Base-by-base conservation (phyloP, 1,140 invertebrate genomes). In the Macrotrachela quadricornifera region DNA sequence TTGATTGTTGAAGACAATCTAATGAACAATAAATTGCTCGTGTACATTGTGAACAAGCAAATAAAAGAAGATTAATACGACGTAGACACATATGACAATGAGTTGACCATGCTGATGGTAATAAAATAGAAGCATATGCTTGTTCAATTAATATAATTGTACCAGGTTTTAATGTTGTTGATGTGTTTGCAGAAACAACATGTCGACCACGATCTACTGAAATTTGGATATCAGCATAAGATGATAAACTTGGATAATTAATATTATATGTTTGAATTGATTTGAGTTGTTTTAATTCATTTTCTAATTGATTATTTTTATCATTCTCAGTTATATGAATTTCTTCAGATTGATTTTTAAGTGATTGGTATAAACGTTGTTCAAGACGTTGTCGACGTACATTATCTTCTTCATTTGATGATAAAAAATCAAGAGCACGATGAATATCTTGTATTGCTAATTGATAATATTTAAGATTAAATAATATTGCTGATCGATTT, bases 21-120 rank as follows among this genome's bases (percentile, higher is more conserved):
- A 68, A 62, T 95, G 87, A 64, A 67, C 86, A 95, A 57, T 61
- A 70, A 12, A 61, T 53, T 3, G 66, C 62, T 46, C 77, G 76
- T 38, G 75, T 74, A 64, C 86, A 92, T 8, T 68, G 71, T 12
- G 76, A 73, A 72, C 87, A 92, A 0, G 84, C 80, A 48, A 80
- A 67, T 0, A 76, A 71, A 50, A 46, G 30, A 30, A 38, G 30
- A 21, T 53, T 48, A n/a, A 53, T 30, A n/a, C 77, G 75, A 42
- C 69, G 63, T 60, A 85, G 80, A 66, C 87, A 94, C 57, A 82
- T 71, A 58, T 83, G 79, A 63, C 85, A 91, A 65, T 83, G 77
- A n/a, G 74, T 77, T 18, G 42, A 44, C n/a, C 42, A 15, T n/a
- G 17, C 42, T 44, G n/a, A 40, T 13, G 14, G 14, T 46, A 36